Conservation (phyloP, 2,888 invertebrate species). For the Heliconius erato region DNA sequence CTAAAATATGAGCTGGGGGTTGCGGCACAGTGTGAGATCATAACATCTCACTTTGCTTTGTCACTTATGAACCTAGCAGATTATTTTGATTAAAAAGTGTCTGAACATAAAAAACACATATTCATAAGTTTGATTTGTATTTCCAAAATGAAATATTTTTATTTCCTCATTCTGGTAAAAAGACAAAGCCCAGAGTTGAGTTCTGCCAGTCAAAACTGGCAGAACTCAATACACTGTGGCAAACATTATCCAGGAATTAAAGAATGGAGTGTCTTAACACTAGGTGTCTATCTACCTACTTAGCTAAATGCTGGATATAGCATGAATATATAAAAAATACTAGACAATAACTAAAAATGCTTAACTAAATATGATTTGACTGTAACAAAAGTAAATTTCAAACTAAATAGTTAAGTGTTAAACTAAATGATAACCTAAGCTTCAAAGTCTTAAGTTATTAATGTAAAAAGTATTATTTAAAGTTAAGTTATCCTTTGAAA, state of each 20-base stretch:
- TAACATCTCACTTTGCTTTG: no score
- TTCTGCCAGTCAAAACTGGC: not conserved
- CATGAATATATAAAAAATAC: no score
- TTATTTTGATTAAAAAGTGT: no score
- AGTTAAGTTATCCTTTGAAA: not conserved
- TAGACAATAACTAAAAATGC: not conserved
- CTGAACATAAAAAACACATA: no score
- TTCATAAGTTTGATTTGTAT: no score
- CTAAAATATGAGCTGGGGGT: no score
- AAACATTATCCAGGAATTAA: not conserved
- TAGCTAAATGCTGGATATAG: no score
- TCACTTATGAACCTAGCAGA: no score
- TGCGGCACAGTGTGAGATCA: no score
- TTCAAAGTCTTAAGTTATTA: not conserved
- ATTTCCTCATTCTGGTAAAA: not conserved
- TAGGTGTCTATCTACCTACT: not conserved
- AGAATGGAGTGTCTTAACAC: not conserved
- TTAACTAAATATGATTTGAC: not conserved
- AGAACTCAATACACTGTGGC: not conserved
- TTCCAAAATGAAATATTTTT: no score
- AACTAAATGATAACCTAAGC: not conserved
- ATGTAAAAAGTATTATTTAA: not conserved
- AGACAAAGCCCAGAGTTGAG: not conserved
- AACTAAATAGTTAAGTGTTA: not conserved
- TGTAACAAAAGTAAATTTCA: not conserved